Evolutionary conservation across 2,797 vertebrate genomes (phyloP).

Genomic region (Alectoris magna): DNA sequence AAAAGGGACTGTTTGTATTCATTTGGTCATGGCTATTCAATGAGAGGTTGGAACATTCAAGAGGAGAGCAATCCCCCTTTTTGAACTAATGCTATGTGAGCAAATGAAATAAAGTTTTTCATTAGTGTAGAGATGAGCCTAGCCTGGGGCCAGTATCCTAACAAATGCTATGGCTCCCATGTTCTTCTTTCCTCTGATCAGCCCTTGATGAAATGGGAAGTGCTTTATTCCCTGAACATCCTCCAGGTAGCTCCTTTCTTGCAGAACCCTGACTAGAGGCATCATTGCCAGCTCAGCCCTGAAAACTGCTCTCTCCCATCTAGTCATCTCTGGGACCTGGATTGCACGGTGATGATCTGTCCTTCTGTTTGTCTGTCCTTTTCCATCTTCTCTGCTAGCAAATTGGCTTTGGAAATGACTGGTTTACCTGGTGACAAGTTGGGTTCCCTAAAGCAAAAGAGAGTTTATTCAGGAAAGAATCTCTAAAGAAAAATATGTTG

Average conservation of each 20-base stretch:
- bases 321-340: fast-evolving
- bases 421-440: neutral
- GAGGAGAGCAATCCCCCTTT: neutral
- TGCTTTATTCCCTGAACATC: neutral
- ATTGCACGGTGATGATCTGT: fast-evolving
- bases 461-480: neutral
- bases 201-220: neutral
- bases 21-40: neutral
- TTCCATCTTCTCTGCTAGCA: neutral
- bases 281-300: neutral
- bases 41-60: neutral
- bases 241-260: neutral
- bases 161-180: neutral
- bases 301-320: neutral
- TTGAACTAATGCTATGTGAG: neutral
- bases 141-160: neutral
- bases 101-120: neutral
- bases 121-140: neutral
- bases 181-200: neutral
- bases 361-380: neutral
- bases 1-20: neutral
- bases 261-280: neutral
- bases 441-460: neutral
- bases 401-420: neutral
- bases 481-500: neutral